Evolutionary conservation across 2,797 vertebrate genomes (phyloP).

Genomic region (Aphelocoma californica): DNA sequence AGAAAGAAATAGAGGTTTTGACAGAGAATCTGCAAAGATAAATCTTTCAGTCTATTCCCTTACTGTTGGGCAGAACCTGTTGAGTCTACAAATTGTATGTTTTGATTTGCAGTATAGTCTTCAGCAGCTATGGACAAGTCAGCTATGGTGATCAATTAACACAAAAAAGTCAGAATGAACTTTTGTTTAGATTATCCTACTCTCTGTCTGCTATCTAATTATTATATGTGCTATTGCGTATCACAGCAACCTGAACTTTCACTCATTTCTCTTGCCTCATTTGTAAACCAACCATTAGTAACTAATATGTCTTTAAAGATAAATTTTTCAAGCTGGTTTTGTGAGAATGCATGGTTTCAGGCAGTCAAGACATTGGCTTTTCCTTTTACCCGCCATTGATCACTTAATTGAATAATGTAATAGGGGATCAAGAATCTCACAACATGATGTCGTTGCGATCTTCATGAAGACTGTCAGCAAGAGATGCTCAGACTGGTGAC

Average conservation of each 20-base stretch:
- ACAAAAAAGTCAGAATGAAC: not conserved
- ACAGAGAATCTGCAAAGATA: not conserved
- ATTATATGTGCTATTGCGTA: not conserved
- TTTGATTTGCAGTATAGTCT: not conserved
- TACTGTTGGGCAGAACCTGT: not conserved
- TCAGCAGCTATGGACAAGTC: not conserved
- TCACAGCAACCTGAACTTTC: not conserved
- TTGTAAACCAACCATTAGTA: not conserved
- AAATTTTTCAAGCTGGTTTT: not conserved
- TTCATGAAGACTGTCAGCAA: not conserved
- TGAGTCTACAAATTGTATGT: fast-evolving
- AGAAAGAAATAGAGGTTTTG: not conserved
- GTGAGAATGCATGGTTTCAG: not conserved
- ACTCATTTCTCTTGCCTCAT: not conserved
- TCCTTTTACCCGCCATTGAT: not conserved
- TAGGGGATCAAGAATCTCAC: not conserved
- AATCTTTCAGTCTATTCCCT: not conserved
- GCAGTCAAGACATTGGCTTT: not conserved
- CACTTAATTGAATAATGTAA: not conserved
- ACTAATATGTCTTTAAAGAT: not conserved
- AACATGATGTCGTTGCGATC: not conserved
- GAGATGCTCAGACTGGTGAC: not conserved
- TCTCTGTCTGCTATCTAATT: not conserved
- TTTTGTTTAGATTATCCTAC: not conserved
- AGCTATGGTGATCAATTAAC: not conserved